Base-by-base conservation (phyloP, 2,797 vertebrate genomes). In the Bradypodion pumilum region DNA sequence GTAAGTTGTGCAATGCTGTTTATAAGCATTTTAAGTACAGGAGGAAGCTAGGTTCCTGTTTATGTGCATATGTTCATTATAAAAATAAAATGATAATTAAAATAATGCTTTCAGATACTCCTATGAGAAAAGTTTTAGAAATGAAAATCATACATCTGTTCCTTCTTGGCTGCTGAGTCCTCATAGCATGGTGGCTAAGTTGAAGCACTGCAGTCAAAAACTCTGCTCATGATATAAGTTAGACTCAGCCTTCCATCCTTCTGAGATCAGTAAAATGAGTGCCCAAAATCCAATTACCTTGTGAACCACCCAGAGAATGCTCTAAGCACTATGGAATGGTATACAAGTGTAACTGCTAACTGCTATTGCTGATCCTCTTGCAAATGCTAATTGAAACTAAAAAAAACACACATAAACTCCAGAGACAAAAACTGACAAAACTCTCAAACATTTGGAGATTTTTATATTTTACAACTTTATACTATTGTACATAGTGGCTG, bases 51-150 rank as follows among this genome's bases (percentile, higher is more conserved):
- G 65, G 27, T 74, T 49, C 23, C 21, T 40, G 35, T n/a, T 46
- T 74, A 62, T 75, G 23, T 40, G 70, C 72, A 32, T 56, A 19
- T 29, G 15, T 70, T 80, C 68, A 74, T 49, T 56, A 44, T 59
- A 65, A 60, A 60, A 80, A 16, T 25, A 76, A 44, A 76, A 32
- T 32, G 80, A 29, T 80, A 80, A 87, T 87, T 83, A 80, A 83
- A 76, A 80, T 60, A 82, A 83, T 65, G 23, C 69, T 83, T 72
- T 80, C 13, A 35, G 56, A 29, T 62, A 76, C 42, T 69, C 59
- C 77, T 27, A 7, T 63, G 81, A 84, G 81, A 80, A 44, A 83
- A 62, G 70, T 63, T 87, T 70, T 29, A 52, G 59, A 69, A 87
- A 84, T 70, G 6, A 69, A 83, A 80, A 76, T 74, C 56, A 29